phyloP scores from a whole-genome alignment of 1,140 invertebrate genomes.

The Belonocnema kinseyi region DNA sequence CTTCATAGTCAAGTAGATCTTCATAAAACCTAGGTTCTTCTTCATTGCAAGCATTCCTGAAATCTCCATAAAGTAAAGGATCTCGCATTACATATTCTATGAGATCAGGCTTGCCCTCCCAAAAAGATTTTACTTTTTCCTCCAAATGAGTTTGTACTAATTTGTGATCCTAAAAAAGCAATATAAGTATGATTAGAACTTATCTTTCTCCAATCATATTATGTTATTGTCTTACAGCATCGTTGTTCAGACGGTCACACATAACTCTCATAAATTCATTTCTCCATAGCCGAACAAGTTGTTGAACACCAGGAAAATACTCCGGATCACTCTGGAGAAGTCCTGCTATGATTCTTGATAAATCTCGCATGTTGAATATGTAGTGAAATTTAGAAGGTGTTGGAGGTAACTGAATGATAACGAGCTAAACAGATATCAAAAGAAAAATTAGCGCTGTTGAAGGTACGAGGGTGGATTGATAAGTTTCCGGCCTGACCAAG shows the following conservation, averaged over 20 bases:
- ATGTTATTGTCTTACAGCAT: conserved; percentile 74
- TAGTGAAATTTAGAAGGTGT: conserved; percentile 96
- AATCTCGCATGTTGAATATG: conserved; percentile 93
- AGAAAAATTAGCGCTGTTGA: not conserved
- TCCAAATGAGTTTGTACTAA: conserved; percentile 75
- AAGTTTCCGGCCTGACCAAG: no score
- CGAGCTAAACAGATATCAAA: conserved; percentile 70
- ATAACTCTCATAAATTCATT: conserved; percentile 92
- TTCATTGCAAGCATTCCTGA: conserved; percentile 87
- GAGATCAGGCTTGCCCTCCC: conserved; percentile 75
- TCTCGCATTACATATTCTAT: conserved; percentile 84
- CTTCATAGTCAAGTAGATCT: conserved; percentile 91
- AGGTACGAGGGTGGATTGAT: no score
- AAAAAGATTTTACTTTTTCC: conserved; percentile 72
- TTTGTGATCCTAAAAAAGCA: conserved; percentile 71
- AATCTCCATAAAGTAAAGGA: conserved; percentile 92
- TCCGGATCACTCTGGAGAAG: conserved; percentile 84
- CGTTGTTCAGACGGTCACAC: conserved; percentile 88
- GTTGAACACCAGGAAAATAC: conserved; percentile 80
- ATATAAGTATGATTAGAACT: conserved; percentile 33
- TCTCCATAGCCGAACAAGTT: conserved; percentile 90
- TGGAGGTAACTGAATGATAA: conserved; percentile 87
- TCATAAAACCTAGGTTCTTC: conserved; percentile 88
- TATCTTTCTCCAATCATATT: conserved; percentile 31
- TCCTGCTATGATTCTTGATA: conserved; percentile 88